phyloP scores from a whole-genome alignment of 2,113 vertebrate species.

The Tetraodon nigroviridis region DNA sequence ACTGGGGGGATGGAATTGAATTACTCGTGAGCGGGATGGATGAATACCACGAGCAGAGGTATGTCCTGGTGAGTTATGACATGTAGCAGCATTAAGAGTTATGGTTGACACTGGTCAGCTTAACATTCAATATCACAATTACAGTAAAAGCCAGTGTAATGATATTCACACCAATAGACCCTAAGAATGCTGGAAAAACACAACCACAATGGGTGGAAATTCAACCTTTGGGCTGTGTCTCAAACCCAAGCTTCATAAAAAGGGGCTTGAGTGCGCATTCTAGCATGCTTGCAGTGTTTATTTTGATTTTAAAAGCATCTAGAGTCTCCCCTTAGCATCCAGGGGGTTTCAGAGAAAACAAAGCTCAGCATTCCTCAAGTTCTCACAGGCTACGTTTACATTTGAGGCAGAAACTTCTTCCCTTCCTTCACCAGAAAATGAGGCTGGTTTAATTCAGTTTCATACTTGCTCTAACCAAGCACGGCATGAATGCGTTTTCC shows the following conservation, averaged over 20 bases:
- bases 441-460: conserved; percentile 57
- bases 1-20: conserved; percentile 61
- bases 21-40: conserved; percentile 41
- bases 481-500: conserved; percentile 51
- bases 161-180: conserved; percentile 59
- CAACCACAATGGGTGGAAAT: conserved; percentile 33
- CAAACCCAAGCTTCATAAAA: not conserved
- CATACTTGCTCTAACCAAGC: conserved; percentile 58
- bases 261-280: not conserved
- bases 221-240: conserved; percentile 28
- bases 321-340: conserved; percentile 5
- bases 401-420: conserved; percentile 30
- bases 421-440: conserved; percentile 39
- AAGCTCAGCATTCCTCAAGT: conserved; percentile 44
- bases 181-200: conserved; percentile 34
- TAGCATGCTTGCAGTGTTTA: not conserved
- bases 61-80: conserved; percentile 65
- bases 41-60: conserved; percentile 57
- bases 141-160: conserved; percentile 75
- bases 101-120: conserved; percentile 69
- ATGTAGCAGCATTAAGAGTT: conserved; percentile 62
- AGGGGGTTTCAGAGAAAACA: conserved; percentile 45
- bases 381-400: conserved; percentile 13
- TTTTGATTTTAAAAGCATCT: conserved; percentile 34
- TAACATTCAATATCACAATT: conserved; percentile 73